These are phyloP conservation scores for Hirtodrosophila trivittata DNA, from an alignment of 2,888 invertebrate genomes.

Conservation along the genomic window DNA sequence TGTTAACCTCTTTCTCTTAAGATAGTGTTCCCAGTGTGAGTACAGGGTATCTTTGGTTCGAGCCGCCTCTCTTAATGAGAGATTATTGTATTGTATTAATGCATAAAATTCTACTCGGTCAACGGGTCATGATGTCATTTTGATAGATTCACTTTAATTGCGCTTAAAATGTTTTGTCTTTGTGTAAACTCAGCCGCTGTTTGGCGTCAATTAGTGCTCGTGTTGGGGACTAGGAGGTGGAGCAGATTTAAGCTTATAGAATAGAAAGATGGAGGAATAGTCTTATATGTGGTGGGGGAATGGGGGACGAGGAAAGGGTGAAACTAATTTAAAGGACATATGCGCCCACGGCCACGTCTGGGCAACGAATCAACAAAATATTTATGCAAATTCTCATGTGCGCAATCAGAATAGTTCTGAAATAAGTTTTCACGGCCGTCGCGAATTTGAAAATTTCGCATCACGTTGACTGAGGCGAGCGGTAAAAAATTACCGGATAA, in stretches of 20 bases:
- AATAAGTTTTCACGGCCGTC: constrained; percentile 69
- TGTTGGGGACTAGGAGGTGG: too few species aligned
- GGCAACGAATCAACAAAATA: constrained; percentile 12
- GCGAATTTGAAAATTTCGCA: constrained; percentile 49
- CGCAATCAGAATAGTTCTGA: constrained; percentile 40
- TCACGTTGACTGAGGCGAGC: constrained; percentile 38
- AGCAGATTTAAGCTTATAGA: too few species aligned
- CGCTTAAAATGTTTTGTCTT: constrained; percentile 25
- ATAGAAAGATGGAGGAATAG: too few species aligned
- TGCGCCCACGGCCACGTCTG: too few species aligned
- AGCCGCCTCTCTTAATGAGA: constrained; percentile 5
- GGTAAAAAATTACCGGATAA: constrained; percentile 81
- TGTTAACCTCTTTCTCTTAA: too few species aligned
- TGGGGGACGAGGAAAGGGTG: too few species aligned
- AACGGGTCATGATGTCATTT: constrained; percentile 78
- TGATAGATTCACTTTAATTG: constrained; percentile 69
- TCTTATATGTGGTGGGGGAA: too few species aligned
- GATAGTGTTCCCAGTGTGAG: background rate
- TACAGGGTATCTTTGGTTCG: constrained; percentile 5
- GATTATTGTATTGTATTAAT: constrained; percentile 62
- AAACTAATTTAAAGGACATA: too few species aligned
- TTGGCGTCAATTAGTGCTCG: too few species aligned
- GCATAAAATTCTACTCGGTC: constrained; percentile 62
- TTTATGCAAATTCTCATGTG: constrained; percentile 38
- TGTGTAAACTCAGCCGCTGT: too few species aligned